Percentiles rank a stretch among this genome's conserved stretches.
Evolutionary conservation across 1,140 invertebrate species (phyloP).

Genomic region (Limonius californicus): DNA sequence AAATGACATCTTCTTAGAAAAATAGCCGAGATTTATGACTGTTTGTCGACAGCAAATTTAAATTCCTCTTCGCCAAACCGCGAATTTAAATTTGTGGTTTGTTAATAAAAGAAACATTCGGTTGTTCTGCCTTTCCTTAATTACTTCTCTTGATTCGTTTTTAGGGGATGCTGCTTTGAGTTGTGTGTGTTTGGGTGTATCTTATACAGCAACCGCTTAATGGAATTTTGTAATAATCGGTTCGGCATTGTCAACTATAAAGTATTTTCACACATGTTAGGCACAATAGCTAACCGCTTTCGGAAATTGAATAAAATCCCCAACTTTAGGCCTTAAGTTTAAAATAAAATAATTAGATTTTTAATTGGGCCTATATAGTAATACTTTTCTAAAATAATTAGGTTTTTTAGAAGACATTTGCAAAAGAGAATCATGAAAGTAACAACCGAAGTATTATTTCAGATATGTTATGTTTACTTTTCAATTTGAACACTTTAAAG

Average conservation of each 20-base stretch:
- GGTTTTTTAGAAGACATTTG: too few species aligned
- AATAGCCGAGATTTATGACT: conserved; percentile 5
- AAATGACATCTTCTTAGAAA: conserved; percentile 15
- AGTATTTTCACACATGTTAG: conserved; percentile 20
- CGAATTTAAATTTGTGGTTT: conserved; percentile 8
- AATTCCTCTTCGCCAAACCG: conserved; percentile 1
- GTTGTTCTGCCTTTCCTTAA: not conserved
- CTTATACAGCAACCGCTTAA: too few species aligned
- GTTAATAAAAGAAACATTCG: not conserved
- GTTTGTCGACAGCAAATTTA: conserved; percentile 10
- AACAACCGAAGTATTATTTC: too few species aligned
- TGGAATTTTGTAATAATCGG: too few species aligned
- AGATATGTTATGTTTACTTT: too few species aligned
- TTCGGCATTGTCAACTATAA: not conserved
- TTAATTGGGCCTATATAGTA: too few species aligned
- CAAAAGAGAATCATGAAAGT: too few species aligned
- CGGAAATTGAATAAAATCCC: conserved; percentile 21
- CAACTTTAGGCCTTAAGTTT: not conserved
- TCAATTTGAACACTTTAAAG: too few species aligned
- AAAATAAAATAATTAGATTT: too few species aligned
- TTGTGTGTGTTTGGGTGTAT: too few species aligned
- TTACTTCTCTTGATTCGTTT: not conserved
- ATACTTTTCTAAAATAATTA: too few species aligned
- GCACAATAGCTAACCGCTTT: conserved; percentile 15
- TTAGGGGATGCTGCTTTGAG: not conserved